Conservation (phyloP, 2,888 invertebrate genomes). For the Dolichopus griseipennis region DNA sequence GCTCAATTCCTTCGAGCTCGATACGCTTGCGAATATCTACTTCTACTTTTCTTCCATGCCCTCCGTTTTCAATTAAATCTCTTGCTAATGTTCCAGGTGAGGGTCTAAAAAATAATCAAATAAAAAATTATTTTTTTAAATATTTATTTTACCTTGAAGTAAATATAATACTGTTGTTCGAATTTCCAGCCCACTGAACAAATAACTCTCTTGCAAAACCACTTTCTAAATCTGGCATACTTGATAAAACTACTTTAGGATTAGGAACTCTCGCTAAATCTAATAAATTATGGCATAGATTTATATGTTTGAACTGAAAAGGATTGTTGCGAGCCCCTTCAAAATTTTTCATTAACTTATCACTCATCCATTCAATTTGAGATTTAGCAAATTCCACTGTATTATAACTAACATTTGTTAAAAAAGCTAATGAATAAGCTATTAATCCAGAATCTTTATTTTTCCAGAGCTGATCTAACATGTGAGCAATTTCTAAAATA, state of each 20-base stretch:
- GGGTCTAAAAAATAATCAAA: slow-evolving; percentile 50
- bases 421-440: slow-evolving; percentile 84
- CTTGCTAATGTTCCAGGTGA: slow-evolving; percentile 73
- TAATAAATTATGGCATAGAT: slow-evolving; percentile 83
- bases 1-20: slow-evolving; percentile 65
- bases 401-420: slow-evolving; percentile 96
- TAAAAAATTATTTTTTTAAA: no score
- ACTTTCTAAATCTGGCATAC: slow-evolving; percentile 88
- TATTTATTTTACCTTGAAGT: slow-evolving; percentile 59
- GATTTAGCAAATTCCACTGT: slow-evolving; percentile 98
- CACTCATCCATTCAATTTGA: slow-evolving; percentile 99
- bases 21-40: slow-evolving; percentile 61
- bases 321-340: slow-evolving; percentile 90
- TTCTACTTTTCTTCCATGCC: slow-evolving; percentile 59
- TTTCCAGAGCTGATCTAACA: slow-evolving; percentile 90
- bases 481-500: slow-evolving; percentile 90
- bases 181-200: slow-evolving; percentile 83
- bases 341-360: slow-evolving; percentile 88
- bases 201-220: slow-evolving; percentile 94
- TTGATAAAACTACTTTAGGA: slow-evolving; percentile 91
- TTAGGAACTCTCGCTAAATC: slow-evolving; percentile 81
- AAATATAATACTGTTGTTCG: slow-evolving; percentile 88
- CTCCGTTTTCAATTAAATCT: slow-evolving; percentile 68
- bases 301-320: slow-evolving; percentile 88
- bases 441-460: slow-evolving; percentile 93